phyloP scores from a whole-genome alignment of 2,797 vertebrate genomes.

The Mus caroli region DNA sequence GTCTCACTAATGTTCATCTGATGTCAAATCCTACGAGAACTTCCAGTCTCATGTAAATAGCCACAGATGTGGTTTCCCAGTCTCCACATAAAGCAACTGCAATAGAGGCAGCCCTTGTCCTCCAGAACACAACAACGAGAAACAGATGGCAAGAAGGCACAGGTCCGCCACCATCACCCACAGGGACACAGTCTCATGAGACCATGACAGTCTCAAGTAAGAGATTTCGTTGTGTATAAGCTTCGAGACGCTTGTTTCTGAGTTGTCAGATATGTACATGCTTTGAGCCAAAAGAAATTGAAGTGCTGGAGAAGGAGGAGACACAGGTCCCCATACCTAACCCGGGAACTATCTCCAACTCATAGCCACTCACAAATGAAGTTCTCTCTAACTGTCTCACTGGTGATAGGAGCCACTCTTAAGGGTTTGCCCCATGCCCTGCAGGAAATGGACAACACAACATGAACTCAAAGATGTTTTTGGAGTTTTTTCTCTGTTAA shows the following conservation, averaged over 20 bases:
- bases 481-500: too few relatives aligned
- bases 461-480: too few relatives aligned
- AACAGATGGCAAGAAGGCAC: constrained; percentile 67
- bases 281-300: neutral
- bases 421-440: neutral
- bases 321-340: neutral
- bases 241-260: constrained; percentile 62
- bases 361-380: too few relatives aligned
- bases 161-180: neutral
- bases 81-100: constrained; percentile 51
- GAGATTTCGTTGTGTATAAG: constrained; percentile 45
- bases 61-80: constrained; percentile 65
- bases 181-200: constrained; percentile 9
- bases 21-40: constrained; percentile 23
- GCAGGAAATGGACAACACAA: too few relatives aligned
- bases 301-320: neutral
- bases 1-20: constrained; percentile 39
- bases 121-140: constrained; percentile 58
- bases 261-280: neutral
- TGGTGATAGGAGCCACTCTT: neutral
- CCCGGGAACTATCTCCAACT: too few relatives aligned
- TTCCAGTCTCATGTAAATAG: constrained; percentile 64
- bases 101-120: constrained; percentile 42
- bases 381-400: neutral
- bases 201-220: constrained; percentile 31